Percentiles rank a stretch among this genome's conserved stretches.
These are phyloP conservation scores for Venustoraphidia nigricollis DNA, from an alignment of 2,888 invertebrate species.

Conservation along the genomic window DNA sequence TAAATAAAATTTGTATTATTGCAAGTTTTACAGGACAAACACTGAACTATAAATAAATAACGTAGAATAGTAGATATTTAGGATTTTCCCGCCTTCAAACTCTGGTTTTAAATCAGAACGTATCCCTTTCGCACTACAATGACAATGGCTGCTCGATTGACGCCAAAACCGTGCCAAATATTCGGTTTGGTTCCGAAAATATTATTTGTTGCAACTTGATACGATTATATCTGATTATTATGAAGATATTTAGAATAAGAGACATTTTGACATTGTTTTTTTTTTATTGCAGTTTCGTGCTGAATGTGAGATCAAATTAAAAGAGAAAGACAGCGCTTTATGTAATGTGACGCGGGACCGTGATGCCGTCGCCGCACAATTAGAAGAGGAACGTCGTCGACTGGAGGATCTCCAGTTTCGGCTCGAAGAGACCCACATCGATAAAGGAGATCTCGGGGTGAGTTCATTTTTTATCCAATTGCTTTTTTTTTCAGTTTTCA, in stretches of 20 bases:
- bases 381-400: slow-evolving; percentile 67
- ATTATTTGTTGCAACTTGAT: neutral
- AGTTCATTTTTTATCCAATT: slow-evolving; percentile 15
- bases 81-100: no score
- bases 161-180: no score
- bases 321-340: slow-evolving; percentile 36
- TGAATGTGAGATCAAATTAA: slow-evolving; percentile 37
- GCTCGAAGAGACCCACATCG: slow-evolving; percentile 82
- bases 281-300: slow-evolving; percentile 29
- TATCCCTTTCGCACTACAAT: no score
- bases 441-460: slow-evolving; percentile 80
- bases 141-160: no score
- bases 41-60: no score
- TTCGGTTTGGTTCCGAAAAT: neutral
- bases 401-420: slow-evolving; percentile 82
- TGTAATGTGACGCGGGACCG: slow-evolving; percentile 38
- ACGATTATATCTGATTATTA: neutral
- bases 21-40: no score
- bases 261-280: slow-evolving; percentile 1
- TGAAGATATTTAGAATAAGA: neutral
- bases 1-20: no score
- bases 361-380: slow-evolving; percentile 38
- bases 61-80: no score
- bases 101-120: no score
- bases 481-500: neutral